These are phyloP conservation scores for Polypedilum pembai DNA, from an alignment of 1,140 invertebrate species.

Conservation along the genomic window DNA sequence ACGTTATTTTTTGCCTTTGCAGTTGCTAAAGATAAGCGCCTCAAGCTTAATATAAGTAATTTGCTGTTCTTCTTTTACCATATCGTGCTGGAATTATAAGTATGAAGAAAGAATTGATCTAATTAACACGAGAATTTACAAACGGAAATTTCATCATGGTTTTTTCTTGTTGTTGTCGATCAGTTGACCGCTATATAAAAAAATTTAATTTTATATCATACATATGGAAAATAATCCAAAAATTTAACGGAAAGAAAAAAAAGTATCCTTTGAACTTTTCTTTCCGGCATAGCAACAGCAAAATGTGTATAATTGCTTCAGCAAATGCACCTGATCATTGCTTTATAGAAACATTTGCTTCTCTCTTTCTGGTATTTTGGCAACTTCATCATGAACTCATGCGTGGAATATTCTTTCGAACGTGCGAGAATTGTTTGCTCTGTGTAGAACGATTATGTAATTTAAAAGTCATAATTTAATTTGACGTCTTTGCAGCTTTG, in stretches of 20 bases:
- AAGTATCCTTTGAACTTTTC: background rate
- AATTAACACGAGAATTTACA: conserved; percentile 12
- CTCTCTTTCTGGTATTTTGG: background rate
- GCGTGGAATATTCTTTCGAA: conserved; percentile 23
- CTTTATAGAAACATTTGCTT: background rate
- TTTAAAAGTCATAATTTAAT: conserved; percentile 22
- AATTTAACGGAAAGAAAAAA: background rate
- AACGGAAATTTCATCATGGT: conserved; percentile 2
- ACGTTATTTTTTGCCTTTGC: background rate
- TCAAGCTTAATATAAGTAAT: background rate
- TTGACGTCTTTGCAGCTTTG: conserved; percentile 9
- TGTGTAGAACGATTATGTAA: conserved; percentile 1
- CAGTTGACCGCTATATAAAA: background rate
- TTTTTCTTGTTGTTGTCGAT: background rate
- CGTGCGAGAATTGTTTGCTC: background rate
- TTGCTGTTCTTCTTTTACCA: background rate
- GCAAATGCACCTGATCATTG: conserved; percentile 3
- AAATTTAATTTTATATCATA: background rate
- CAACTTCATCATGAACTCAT: background rate
- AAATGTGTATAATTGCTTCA: background rate
- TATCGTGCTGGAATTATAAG: background rate
- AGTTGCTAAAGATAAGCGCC: conserved; percentile 1
- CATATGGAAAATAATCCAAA: background rate
- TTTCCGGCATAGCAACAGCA: background rate
- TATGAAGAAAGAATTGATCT: background rate